Base-by-base conservation (phyloP, 1,140 invertebrate genomes). In the Megalopta genalis region DNA sequence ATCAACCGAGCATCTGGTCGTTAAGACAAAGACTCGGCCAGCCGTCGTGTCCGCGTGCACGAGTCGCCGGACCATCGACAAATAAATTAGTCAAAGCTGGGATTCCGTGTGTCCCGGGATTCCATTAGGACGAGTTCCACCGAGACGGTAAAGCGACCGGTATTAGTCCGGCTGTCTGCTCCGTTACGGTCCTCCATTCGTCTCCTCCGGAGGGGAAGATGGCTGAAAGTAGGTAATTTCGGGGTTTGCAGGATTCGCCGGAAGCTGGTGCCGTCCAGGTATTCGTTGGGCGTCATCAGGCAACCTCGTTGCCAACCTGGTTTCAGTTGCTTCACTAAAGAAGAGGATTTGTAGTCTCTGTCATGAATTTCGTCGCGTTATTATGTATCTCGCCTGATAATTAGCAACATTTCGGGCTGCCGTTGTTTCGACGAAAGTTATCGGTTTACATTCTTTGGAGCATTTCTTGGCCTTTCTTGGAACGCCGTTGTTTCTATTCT, bases 141-240 rank as follows among this genome's bases (percentile, higher is more conserved):
- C 21, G 62, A 49, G 52, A 69, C 71, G 63, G 27, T 25, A 59
- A 62, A 65, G 62, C 65, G 66, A 7, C 39, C 6, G 66, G 66
- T 76, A 84, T 80, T 80, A 72, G 78, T 42, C 73, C 67, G 62
- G 54, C 59, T 84, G 72, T 84, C 68, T 52, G 54, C 69, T 23
- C 37, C 57, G 14, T 42, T 84, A 62, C 57, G 14, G 54, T 10
- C n/a, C 23, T 54, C 77, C 68, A 84, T 85, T 85, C 78, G 76
- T 85, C 78, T 81, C 59, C 49, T 21, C 49, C 49, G 4, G 49
- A 32, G 49, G 78, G 59, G 64, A 84, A 84, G 73, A 83, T 72
- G 59, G 82, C 14, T 77, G 78, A 84, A 85, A 85, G 68, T 80
- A 85, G 82, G 59, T 81, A 84, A 85, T 85, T 77, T 84, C 77